A percentile compares a stretch with the other conserved stretches of the same genome.
These are phyloP conservation scores for Acrobasis repandana DNA, from an alignment of 2,888 invertebrate species.

Conservation along the genomic window DNA sequence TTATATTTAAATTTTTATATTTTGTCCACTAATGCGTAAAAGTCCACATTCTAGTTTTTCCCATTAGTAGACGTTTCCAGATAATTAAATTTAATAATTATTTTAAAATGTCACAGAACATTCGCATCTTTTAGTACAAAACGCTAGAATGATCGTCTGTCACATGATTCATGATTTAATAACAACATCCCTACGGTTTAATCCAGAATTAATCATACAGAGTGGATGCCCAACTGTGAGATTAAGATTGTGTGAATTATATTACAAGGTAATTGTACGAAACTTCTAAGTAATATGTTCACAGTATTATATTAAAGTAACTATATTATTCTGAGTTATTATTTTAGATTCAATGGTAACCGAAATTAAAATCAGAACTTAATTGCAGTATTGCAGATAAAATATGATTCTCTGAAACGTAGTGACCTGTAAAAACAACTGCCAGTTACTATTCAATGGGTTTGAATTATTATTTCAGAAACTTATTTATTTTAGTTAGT, in stretches of 20 bases:
- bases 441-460: no score
- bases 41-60: no score
- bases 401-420: no score
- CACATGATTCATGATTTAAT: slow-evolving; percentile 18
- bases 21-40: no score
- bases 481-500: no score
- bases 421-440: no score
- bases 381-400: background rate
- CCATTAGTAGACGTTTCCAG: no score
- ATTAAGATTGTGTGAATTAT: background rate
- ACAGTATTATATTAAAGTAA: no score
- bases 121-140: background rate
- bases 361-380: no score
- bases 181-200: slow-evolving; percentile 12
- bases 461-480: no score
- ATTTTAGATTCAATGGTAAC: no score
- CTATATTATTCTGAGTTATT: background rate
- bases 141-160: background rate
- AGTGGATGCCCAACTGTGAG: background rate
- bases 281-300: background rate
- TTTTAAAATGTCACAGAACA: background rate
- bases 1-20: no score
- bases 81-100: background rate
- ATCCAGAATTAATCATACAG: slow-evolving; percentile 6
- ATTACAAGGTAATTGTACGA: background rate